Evolutionary conservation across 2,797 vertebrate species (phyloP).

Genomic region (Octomys mimax): DNA sequence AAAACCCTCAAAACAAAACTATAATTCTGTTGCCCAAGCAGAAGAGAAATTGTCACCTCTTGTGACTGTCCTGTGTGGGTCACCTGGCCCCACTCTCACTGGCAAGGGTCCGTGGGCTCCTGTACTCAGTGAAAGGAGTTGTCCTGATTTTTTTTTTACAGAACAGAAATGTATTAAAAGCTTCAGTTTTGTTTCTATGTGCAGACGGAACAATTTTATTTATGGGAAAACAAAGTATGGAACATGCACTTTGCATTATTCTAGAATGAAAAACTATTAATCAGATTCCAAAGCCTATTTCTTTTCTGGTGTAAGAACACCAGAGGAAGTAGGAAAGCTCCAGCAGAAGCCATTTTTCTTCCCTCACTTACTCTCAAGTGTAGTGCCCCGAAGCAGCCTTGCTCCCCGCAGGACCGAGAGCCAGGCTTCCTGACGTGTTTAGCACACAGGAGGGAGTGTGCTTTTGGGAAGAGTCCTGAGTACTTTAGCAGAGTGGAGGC

Average conservation of each 20-base stretch:
- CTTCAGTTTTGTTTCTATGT: not conserved
- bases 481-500: not conserved
- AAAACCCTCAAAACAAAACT: too few species aligned
- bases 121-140: not conserved
- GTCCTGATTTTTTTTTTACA: not conserved
- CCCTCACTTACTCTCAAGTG: not conserved
- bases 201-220: not conserved
- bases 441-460: not conserved
- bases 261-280: slow-evolving; percentile 24
- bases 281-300: slow-evolving; percentile 36
- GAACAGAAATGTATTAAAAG: not conserved
- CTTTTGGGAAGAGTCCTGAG: not conserved
- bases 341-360: not conserved
- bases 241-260: slow-evolving; percentile 2
- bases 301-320: slow-evolving; percentile 20
- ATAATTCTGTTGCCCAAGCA: not conserved
- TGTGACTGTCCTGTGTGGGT: not conserved
- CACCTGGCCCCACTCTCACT: not conserved
- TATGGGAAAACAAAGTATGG: slow-evolving; percentile 17
- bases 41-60: not conserved
- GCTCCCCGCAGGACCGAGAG: not conserved
- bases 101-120: not conserved
- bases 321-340: not conserved
- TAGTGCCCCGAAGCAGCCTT: not conserved
- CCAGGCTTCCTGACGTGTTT: not conserved